These are phyloP conservation scores for Linnaemya vulpina DNA, from an alignment of 2,888 invertebrate species.

Conservation along the genomic window DNA sequence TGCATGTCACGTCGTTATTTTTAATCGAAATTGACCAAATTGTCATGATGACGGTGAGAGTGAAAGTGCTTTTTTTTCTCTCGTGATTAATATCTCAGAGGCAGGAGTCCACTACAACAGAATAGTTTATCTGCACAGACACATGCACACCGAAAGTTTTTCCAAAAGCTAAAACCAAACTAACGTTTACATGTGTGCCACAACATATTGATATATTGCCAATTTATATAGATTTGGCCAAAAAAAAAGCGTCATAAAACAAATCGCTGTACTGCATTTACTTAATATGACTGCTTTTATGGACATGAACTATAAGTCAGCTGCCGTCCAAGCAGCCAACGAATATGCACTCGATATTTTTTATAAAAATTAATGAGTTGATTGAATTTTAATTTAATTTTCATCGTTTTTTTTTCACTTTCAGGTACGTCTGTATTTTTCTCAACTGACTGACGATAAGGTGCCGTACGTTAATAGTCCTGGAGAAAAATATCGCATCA, in stretches of 20 bases:
- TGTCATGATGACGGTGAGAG: constrained; percentile 65
- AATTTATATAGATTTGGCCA: constrained; percentile 46
- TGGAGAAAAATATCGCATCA: constrained; percentile 96
- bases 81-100: constrained; percentile 51
- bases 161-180: not conserved
- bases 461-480: constrained; percentile 98
- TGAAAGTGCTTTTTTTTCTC: constrained; percentile 59
- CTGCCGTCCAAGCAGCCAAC: not conserved
- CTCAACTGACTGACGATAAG: constrained; percentile 96
- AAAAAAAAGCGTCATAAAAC: constrained; percentile 19
- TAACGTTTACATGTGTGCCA: constrained; percentile 14
- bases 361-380: constrained; percentile 3
- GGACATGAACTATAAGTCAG: not conserved
- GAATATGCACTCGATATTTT: constrained; percentile 7
- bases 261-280: constrained; percentile 25
- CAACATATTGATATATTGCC: constrained; percentile 56
- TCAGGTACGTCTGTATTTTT: constrained; percentile 98
- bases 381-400: constrained; percentile 58
- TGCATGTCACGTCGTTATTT: constrained; percentile 65
- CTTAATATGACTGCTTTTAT: constrained; percentile 22
- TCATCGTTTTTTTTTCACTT: constrained; percentile 49
- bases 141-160: not conserved
- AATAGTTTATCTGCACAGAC: not conserved
- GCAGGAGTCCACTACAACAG: not conserved
- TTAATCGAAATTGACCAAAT: constrained; percentile 70